These are phyloP conservation scores for Apomyelois bistriatella DNA, from an alignment of 2,888 invertebrate genomes.

Conservation along the genomic window DNA sequence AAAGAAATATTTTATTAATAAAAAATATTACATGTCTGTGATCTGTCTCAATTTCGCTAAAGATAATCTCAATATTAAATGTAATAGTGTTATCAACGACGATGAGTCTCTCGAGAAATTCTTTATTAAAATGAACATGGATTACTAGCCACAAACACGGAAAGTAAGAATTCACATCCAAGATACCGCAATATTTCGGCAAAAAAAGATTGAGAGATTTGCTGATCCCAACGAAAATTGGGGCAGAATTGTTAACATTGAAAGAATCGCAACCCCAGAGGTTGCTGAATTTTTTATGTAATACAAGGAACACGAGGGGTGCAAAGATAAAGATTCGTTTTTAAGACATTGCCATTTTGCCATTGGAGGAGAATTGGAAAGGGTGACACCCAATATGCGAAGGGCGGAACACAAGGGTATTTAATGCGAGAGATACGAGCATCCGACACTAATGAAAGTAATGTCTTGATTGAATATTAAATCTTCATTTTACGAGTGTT, in stretches of 20 bases:
- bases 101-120: neutral
- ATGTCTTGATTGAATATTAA: neutral
- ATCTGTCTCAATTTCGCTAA: no score
- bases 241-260: constrained; percentile 34
- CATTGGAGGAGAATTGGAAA: constrained; percentile 50
- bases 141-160: neutral
- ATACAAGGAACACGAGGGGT: constrained; percentile 39
- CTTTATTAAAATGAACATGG: neutral
- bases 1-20: no score
- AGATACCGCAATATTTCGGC: constrained; percentile 21
- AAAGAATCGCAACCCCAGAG: constrained; percentile 39
- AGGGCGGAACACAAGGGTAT: constrained; percentile 39
- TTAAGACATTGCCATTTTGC: constrained; percentile 47
- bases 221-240: constrained; percentile 34
- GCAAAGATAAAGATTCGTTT: constrained; percentile 52
- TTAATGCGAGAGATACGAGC: constrained; percentile 16
- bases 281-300: constrained; percentile 54
- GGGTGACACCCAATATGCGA: constrained; percentile 51
- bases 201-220: constrained; percentile 32
- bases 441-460: neutral
- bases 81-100: neutral
- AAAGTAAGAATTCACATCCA: constrained; percentile 12
- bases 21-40: no score
- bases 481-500: neutral
- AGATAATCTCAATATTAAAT: neutral